Conservation (phyloP, 1,140 invertebrate species). For the Apolygus lucorum region DNA sequence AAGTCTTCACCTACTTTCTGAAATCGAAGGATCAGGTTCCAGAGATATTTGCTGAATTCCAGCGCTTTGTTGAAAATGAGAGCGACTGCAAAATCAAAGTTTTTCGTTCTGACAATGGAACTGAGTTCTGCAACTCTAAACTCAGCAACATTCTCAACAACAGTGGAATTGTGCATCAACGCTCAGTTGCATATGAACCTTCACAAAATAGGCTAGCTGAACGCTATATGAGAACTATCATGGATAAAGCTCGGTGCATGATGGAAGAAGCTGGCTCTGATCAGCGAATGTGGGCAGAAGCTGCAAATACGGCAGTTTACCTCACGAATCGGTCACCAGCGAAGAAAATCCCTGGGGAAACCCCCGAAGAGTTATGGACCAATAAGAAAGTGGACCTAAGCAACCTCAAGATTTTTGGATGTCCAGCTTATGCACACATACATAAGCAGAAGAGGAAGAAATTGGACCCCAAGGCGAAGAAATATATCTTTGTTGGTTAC, state of each 20-base stretch:
- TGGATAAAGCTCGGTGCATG: neutral
- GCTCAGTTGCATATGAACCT: neutral
- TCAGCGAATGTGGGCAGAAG: neutral
- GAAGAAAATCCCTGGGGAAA: neutral
- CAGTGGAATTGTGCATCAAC: neutral
- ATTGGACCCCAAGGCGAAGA: too few relatives aligned
- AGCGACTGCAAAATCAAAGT: neutral
- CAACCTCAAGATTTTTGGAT: neutral
- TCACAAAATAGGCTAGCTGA: neutral
- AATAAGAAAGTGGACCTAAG: neutral
- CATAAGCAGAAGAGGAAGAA: neutral
- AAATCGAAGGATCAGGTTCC: neutral
- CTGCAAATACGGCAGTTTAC: neutral
- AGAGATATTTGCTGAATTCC: neutral
- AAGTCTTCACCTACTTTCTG: neutral
- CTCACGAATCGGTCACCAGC: neutral
- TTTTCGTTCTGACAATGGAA: neutral
- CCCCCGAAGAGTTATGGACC: neutral
- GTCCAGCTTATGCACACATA: neutral
- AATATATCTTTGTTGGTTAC: neutral
- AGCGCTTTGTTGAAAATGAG: neutral
- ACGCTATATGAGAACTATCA: neutral
- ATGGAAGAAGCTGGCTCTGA: neutral
- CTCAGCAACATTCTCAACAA: neutral
- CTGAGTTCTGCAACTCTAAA: neutral